Base-by-base conservation (phyloP, 2,113 vertebrate species). In the Lota lota region DNA sequence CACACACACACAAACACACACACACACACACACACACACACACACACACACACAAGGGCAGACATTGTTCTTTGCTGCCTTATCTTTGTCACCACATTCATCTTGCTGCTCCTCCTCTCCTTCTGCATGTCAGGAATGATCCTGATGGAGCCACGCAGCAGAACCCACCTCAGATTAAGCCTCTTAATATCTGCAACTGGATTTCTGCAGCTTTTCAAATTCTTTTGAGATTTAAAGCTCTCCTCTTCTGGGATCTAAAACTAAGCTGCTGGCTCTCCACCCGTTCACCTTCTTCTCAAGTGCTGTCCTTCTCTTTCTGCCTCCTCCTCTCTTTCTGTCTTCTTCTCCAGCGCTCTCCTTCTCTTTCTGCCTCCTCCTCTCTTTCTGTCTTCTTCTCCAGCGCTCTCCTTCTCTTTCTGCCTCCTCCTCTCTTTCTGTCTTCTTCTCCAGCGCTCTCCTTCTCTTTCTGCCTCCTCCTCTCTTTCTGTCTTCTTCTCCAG, bases 111-210 rank as follows among this genome's bases (percentile, higher is more conserved):
- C 74, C 76, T 75, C 74, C 58, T 72, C 74, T 68, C 61, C 76
- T 78, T 63, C 73, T 83, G 58, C 87, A 73, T 81, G 85, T 88
- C 83, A 86, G 79, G 81, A 83, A 91, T 89, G 85, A 91, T 81
- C 78, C 81, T 80, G 85, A 87, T 80, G 88, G 81, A 78, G 71
- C 84, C 80, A 85, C 86, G 84, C 85, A 83, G 84, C 82, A 91
- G 82, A 91, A 87, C 77, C 79, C 85, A 83, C 80, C 83, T 89
- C 75, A 85, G 80, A 90, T 89, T 92, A 92, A 93, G 88, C 88
- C 84, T 92, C 88, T 89, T 93, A 91, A 93, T 89, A 91, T 90
- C 89, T 78, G 69, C 89, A 84, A 84, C 86, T 87, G 85, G 88
- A 89, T 92, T 91, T 87, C 83, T 81, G 77, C 79, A 63, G 81